phyloP scores from a whole-genome alignment of 2,888 invertebrate species.

The Adelognathus sp. region DNA sequence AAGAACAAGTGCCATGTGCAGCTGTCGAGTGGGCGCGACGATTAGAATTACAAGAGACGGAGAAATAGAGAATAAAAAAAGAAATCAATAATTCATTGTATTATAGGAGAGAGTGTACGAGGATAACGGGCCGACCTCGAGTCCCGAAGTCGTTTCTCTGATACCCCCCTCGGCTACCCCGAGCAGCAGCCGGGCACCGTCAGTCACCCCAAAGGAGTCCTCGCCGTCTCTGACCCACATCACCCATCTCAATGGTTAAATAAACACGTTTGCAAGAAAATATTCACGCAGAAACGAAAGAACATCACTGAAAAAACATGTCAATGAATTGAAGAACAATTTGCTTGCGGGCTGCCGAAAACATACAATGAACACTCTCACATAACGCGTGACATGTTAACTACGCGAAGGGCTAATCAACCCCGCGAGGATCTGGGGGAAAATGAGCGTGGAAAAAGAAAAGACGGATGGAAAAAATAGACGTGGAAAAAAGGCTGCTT shows the following conservation, averaged over 20 bases:
- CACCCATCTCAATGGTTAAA: slow-evolving; percentile 63
- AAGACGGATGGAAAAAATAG: no score
- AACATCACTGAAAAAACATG: background rate
- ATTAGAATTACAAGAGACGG: slow-evolving; percentile 33
- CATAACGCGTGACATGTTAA: no score
- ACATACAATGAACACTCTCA: no score
- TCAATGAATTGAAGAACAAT: background rate
- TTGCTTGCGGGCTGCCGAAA: no score
- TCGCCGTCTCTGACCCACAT: slow-evolving; percentile 83
- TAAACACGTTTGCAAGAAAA: background rate
- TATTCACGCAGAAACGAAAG: background rate
- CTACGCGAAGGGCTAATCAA: no score
- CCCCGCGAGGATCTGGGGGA: no score
- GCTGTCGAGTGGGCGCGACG: background rate
- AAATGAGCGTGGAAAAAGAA: no score
- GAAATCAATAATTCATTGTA: slow-evolving; percentile 74
- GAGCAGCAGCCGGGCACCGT: slow-evolving; percentile 82
- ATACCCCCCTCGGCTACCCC: slow-evolving; percentile 85
- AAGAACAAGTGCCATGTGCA: background rate
- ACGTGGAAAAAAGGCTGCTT: no score
- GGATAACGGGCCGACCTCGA: slow-evolving; percentile 78
- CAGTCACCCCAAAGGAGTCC: slow-evolving; percentile 82
- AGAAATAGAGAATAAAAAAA: slow-evolving; percentile 46
- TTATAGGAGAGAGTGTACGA: slow-evolving; percentile 78
- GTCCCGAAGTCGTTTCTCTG: slow-evolving; percentile 87